Conservation (phyloP, 2,113 vertebrate species). For the Hydrochoerus hydrochaeris region DNA sequence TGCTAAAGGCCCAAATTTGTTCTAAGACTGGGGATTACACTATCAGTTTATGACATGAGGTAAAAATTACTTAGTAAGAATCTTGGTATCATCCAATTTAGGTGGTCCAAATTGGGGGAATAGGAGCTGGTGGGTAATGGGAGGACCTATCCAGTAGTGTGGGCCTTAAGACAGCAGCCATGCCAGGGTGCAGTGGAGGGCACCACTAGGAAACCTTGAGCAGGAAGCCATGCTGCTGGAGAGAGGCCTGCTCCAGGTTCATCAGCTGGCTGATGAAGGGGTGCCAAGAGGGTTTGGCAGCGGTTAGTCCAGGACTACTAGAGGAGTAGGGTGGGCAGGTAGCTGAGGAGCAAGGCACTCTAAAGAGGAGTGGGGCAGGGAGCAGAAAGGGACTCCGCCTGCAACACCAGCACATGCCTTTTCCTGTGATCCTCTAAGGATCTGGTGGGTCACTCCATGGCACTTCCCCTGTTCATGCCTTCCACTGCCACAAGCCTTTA, state of each 20-base stretch:
- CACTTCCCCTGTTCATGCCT: background rate
- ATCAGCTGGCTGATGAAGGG: background rate
- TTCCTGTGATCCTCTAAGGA: background rate
- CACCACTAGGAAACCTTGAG: background rate
- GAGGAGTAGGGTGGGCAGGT: background rate
- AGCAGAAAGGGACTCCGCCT: background rate
- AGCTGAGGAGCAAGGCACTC: background rate
- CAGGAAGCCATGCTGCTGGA: background rate
- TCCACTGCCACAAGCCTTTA: background rate
- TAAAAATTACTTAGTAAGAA: background rate
- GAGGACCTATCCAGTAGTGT: background rate
- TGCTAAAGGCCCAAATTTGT: background rate
- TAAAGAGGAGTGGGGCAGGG: constrained; percentile 8
- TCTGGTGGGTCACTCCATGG: background rate
- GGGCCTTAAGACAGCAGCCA: background rate
- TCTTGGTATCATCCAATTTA: background rate
- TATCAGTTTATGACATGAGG: background rate
- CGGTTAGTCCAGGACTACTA: background rate
- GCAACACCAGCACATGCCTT: background rate
- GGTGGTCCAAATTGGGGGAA: background rate
- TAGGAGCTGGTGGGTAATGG: background rate
- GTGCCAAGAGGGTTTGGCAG: background rate
- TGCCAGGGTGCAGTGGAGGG: accelerated
- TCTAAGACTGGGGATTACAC: background rate
- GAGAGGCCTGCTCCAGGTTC: background rate